Evolutionary conservation across 2,888 invertebrate genomes (phyloP), one percentile per base, ranked within the genome.

Genomic region (Ophion obscuratus): DNA sequence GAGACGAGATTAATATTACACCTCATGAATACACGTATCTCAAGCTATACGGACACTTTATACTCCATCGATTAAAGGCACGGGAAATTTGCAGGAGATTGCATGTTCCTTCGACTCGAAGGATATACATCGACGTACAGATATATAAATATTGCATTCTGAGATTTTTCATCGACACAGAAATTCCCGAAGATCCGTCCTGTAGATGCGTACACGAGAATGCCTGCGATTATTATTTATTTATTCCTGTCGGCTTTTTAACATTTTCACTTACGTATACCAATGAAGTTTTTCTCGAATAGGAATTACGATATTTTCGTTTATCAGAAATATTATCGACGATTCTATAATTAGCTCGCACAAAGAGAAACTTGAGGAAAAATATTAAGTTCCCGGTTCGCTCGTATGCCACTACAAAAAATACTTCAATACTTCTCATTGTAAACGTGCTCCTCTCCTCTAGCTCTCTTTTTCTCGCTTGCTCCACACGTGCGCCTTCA

Each of bases 1-100:
- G 84, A 86, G 75, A 85, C 80, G 83, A 87, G 87, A 88, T 87
- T 86, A 87, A 88, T 88, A 78, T 81, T 85, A 86, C 85, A 85
- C 66, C 75, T 85, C 40, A 31, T 24, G 57, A 77, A 75, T 61
- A 75, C 36, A 75, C 31, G 53, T 40, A 70, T 64, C 24, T 79
- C 17, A 47, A 27, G 20, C 62, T 70, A 47, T 47, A 78, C 27
- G 17, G 71, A 53, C 61, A 80, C 44, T 68, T 64, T 68, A 75
- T 78, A 73, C 70, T 59, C 62, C 10, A 17, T 64, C 81, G 81
- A 85, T 81, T 70, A 64, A 70, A 81, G 66, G 2, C 74, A 66
- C 74, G 70, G 73, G 78, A 85, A 11, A 81, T 78, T 53, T 70
- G 74, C 81, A 44, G 24, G 24, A 71, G 44, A 78, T 81, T 62